These are phyloP conservation scores for Hapalemur alaotrensis DNA, from an alignment of 2,797 vertebrate species.

Conservation along the genomic window DNA sequence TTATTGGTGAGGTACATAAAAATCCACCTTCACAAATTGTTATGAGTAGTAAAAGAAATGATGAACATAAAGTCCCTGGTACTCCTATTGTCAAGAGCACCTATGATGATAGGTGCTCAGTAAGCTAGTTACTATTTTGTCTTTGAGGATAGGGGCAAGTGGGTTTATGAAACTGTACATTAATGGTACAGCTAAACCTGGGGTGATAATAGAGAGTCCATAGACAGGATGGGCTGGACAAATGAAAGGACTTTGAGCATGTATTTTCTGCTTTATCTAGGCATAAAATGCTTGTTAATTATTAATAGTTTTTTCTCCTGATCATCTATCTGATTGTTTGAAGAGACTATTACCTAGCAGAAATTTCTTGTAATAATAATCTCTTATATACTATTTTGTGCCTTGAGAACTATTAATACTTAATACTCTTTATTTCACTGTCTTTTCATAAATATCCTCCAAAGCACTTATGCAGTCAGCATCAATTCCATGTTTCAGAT, in stretches of 20 bases:
- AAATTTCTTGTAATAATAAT: slow-evolving; percentile 32
- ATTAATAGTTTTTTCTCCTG: slow-evolving; percentile 10
- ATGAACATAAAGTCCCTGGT: background rate
- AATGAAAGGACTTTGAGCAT: slow-evolving; percentile 2
- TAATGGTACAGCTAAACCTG: background rate
- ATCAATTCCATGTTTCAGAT: slow-evolving; percentile 30
- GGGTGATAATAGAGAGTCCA: background rate
- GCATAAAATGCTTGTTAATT: background rate
- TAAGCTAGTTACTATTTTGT: background rate
- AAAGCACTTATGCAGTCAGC: background rate
- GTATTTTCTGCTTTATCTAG: slow-evolving; percentile 37
- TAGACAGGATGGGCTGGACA: background rate
- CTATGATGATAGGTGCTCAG: background rate
- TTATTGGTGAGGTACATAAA: slow-evolving; percentile 2
- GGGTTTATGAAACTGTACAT: background rate
- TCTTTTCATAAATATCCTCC: background rate
- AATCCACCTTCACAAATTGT: background rate
- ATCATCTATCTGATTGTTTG: background rate
- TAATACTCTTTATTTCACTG: background rate
- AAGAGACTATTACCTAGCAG: background rate
- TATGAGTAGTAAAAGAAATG: background rate
- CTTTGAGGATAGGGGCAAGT: slow-evolving; percentile 11
- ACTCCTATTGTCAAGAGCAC: background rate
- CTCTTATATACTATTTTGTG: background rate
- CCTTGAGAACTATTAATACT: background rate